phyloP scores from a whole-genome alignment of 2,888 invertebrate species.

The Cryptophagus acutangulus region DNA sequence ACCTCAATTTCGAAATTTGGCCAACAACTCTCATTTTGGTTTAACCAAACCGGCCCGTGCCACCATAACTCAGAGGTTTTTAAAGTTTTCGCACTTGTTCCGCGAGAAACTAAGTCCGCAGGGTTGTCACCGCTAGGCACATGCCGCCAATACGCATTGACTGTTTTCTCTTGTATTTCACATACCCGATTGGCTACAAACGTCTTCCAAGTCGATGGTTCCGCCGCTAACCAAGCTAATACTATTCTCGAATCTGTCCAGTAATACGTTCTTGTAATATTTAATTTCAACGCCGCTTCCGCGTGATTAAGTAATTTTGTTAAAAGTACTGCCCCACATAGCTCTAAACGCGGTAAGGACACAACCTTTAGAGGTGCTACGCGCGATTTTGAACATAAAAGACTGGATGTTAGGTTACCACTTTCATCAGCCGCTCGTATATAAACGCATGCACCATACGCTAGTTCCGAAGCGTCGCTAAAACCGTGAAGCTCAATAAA shows the following conservation, averaged over 20 bases:
- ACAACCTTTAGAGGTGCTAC: neutral
- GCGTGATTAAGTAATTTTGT: constrained; percentile 18
- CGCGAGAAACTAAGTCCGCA: constrained; percentile 32
- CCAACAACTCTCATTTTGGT: neutral
- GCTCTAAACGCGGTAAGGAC: neutral
- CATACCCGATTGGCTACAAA: constrained; percentile 28
- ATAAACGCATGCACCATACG: neutral
- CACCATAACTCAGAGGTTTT: constrained; percentile 16
- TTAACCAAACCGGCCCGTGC: constrained; percentile 13
- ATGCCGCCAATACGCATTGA: constrained; percentile 19
- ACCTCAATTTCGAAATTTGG: too few relatives aligned
- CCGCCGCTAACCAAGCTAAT: constrained; percentile 27
- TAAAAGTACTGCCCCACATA: neutral
- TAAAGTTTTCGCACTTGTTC: constrained; percentile 13
- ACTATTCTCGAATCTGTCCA: constrained; percentile 35
- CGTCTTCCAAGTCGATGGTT: constrained; percentile 22
- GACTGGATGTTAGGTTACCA: neutral
- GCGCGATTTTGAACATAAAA: neutral
- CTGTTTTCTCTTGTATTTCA: constrained; percentile 21
- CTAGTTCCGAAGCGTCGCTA: neutral
- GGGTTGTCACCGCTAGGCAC: constrained; percentile 21
- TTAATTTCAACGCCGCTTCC: constrained; percentile 6
- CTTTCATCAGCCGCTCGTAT: neutral
- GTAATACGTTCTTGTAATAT: constrained; percentile 11
- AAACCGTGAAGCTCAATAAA: neutral